Evolutionary conservation across 1,140 invertebrate species (phyloP).

Genomic region (Brachionus rotundiformis): DNA sequence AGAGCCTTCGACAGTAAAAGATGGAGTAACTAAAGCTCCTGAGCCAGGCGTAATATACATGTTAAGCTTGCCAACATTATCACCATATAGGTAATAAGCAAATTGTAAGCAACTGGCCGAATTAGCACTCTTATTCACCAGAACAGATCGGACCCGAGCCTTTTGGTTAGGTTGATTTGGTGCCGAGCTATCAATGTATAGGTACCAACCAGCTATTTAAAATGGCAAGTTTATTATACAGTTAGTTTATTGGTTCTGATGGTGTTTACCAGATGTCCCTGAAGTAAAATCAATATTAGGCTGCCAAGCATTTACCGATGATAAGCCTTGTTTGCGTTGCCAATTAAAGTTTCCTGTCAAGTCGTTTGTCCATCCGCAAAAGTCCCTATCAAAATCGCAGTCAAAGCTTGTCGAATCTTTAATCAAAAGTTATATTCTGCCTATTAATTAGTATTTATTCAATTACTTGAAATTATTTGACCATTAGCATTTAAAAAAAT

Average conservation of each 20-base stretch:
- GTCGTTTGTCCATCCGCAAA: slow-evolving; percentile 31
- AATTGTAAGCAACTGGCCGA: slow-evolving; percentile 52
- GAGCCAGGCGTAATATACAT: slow-evolving; percentile 46
- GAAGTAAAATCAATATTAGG: slow-evolving; percentile 62
- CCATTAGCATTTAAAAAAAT: not conserved
- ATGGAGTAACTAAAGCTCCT: not conserved
- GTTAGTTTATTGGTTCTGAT: no score
- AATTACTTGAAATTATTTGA: slow-evolving; percentile 26
- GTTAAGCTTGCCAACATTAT: slow-evolving; percentile 51
- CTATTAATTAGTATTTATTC: not conserved
- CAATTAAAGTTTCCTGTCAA: not conserved
- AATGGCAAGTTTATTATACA: no score
- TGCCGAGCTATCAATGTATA: slow-evolving; percentile 53
- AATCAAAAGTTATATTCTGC: not conserved
- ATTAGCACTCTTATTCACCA: slow-evolving; percentile 24
- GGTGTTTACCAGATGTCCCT: slow-evolving; percentile 61
- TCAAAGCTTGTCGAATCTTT: slow-evolving; percentile 39
- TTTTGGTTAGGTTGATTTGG: not conserved
- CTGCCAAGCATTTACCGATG: not conserved
- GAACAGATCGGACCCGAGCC: slow-evolving; percentile 9
- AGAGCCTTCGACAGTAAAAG: not conserved
- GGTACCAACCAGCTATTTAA: slow-evolving; percentile 50
- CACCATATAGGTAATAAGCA: slow-evolving; percentile 54
- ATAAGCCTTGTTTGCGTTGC: slow-evolving; percentile 23
- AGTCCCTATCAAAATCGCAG: slow-evolving; percentile 59